Percentiles rank a stretch among this genome's conserved stretches.
Conservation (phyloP, 1,140 invertebrate genomes). For the Brachionus paranguensis region DNA sequence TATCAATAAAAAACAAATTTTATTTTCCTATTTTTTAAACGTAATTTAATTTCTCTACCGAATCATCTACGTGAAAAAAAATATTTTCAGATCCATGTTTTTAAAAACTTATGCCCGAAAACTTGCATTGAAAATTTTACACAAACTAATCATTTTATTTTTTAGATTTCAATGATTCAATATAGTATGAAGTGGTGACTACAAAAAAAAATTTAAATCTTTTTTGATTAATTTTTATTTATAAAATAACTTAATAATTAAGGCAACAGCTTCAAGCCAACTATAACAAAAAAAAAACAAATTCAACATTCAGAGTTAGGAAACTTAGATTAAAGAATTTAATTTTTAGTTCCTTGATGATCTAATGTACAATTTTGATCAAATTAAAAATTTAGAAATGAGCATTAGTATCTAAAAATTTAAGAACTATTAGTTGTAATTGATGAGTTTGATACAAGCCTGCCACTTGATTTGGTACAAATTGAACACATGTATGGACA, state of each 20-base stretch:
- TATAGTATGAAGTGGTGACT: no score
- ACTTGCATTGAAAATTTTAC: no score
- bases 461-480: not conserved
- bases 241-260: not conserved
- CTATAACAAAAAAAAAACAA: not conserved
- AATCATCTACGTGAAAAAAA: no score
- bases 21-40: no score
- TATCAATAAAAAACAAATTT: not conserved
- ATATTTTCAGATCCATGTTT: no score
- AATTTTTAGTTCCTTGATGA: not conserved
- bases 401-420: no score
- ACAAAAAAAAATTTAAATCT: no score
- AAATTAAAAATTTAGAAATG: not conserved
- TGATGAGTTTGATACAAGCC: not conserved
- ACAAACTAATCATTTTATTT: no score
- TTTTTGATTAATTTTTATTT: not conserved
- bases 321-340: not conserved
- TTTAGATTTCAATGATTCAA: no score
- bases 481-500: slow-evolving; percentile 37
- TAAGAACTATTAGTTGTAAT: not conserved
- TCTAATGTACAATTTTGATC: not conserved
- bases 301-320: not conserved
- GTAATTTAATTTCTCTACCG: no score
- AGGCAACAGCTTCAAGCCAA: not conserved
- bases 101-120: no score